Conservation (phyloP, 2,888 invertebrate species). For the Glaucopsyche alexis region DNA sequence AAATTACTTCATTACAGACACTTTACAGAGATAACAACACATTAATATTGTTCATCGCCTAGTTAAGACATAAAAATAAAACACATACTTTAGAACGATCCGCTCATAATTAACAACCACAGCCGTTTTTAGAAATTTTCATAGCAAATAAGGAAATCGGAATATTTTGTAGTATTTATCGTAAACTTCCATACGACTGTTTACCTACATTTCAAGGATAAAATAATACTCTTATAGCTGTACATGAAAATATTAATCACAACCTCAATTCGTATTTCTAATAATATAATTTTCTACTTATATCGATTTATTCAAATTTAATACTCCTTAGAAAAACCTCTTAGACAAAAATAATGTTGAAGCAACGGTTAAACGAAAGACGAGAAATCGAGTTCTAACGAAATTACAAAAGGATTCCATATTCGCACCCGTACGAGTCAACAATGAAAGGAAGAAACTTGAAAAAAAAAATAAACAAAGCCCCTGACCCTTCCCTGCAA, state of each 20-base stretch:
- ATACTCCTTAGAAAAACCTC: background rate
- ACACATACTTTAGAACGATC: background rate
- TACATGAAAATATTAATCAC: too few species aligned
- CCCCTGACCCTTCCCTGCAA: constrained; percentile 54
- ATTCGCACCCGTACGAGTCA: constrained; percentile 54
- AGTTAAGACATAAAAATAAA: constrained; percentile 12
- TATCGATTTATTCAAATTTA: background rate
- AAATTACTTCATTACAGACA: constrained; percentile 21
- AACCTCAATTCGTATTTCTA: background rate
- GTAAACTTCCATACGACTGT: too few species aligned
- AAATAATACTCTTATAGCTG: too few species aligned
- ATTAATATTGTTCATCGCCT: background rate
- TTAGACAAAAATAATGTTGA: background rate
- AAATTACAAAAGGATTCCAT: constrained; percentile 47
- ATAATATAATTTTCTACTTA: background rate
- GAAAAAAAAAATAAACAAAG: constrained; percentile 60
- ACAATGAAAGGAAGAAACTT: constrained; percentile 56
- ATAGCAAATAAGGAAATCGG: too few species aligned
- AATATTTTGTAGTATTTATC: too few species aligned
- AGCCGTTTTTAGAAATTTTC: too few species aligned
- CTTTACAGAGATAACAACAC: background rate
- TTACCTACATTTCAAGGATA: too few species aligned
- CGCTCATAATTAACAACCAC: background rate
- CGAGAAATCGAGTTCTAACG: constrained; percentile 42
- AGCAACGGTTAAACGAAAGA: constrained; percentile 30